phyloP scores from a whole-genome alignment of 2,797 vertebrate species.

The Rhyacichthys aspro region DNA sequence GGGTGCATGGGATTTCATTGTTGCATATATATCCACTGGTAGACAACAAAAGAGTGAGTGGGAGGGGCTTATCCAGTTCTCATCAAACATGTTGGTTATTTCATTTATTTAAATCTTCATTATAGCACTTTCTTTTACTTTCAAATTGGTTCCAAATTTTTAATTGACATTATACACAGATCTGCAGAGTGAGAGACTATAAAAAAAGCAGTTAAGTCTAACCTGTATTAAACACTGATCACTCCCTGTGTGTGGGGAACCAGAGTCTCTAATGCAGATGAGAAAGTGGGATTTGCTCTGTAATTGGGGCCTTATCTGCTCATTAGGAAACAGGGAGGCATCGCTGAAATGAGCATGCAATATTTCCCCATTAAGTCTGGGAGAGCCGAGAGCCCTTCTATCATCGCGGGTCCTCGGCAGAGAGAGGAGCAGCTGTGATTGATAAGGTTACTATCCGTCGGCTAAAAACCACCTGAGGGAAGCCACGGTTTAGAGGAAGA shows the following conservation, averaged over 20 bases:
- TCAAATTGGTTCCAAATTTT: too few species aligned
- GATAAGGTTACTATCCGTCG: constrained; percentile 73
- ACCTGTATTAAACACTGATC: constrained; percentile 21
- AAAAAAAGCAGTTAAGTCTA: too few species aligned
- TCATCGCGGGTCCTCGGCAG: constrained; percentile 65
- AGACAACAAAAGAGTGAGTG: too few species aligned
- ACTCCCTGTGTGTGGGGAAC: constrained; percentile 59
- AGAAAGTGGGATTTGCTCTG: constrained; percentile 67
- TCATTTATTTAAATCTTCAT: too few species aligned
- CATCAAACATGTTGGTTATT: too few species aligned
- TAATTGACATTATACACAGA: too few species aligned
- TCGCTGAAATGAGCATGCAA: constrained; percentile 63
- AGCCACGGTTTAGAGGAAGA: constrained; percentile 60
- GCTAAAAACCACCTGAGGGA: constrained; percentile 51
- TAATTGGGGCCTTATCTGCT: constrained; percentile 76
- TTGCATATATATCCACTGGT: too few species aligned
- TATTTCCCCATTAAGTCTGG: constrained; percentile 64
- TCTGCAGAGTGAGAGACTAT: too few species aligned
- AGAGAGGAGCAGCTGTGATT: constrained; percentile 59
- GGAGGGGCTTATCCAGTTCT: too few species aligned
- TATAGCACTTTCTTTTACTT: too few species aligned
- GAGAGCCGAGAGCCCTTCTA: constrained; percentile 62
- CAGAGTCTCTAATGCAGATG: constrained; percentile 69
- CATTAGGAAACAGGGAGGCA: constrained; percentile 72
- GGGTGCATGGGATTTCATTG: too few species aligned